Evolutionary conservation across 2,888 invertebrate genomes (phyloP).

Genomic region (Griposia aprilina): DNA sequence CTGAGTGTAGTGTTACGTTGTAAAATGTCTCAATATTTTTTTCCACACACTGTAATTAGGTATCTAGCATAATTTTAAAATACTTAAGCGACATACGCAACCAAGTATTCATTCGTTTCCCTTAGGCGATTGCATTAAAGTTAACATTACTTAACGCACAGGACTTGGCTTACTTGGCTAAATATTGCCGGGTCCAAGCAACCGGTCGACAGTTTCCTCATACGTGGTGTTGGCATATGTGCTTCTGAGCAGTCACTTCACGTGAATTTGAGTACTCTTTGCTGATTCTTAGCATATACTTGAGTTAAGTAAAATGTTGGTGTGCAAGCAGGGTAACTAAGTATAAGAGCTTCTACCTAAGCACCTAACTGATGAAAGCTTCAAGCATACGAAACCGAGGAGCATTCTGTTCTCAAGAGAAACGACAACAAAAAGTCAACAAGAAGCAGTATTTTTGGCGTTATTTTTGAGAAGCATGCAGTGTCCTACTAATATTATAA

Average conservation of each 20-base stretch:
- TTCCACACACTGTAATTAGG: conserved; percentile 36
- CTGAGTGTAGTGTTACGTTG: not conserved
- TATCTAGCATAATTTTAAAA: conserved; percentile 25
- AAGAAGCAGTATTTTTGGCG: not conserved
- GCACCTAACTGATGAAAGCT: too few species aligned
- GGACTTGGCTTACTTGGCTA: conserved; percentile 38
- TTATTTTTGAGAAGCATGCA: not conserved
- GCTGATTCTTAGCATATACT: not conserved
- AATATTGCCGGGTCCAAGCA: conserved; percentile 48
- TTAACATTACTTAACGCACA: conserved; percentile 56
- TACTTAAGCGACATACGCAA: conserved; percentile 41
- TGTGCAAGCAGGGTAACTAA: not conserved
- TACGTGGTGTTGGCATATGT: conserved; percentile 23
- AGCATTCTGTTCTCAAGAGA: not conserved
- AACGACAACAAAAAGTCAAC: too few species aligned
- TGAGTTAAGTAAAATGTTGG: not conserved
- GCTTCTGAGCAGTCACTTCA: conserved; percentile 5
- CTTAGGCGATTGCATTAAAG: conserved; percentile 53
- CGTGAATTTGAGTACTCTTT: conserved; percentile 26
- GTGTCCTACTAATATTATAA: not conserved
- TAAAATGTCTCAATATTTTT: conserved; percentile 18
- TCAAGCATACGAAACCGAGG: not conserved
- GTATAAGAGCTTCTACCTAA: not conserved
- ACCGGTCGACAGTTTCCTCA: conserved; percentile 59
- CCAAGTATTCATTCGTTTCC: conserved; percentile 46